These are phyloP conservation scores for Cephalopholis sonnerati DNA, from an alignment of 2,113 vertebrate species.

Conservation along the genomic window DNA sequence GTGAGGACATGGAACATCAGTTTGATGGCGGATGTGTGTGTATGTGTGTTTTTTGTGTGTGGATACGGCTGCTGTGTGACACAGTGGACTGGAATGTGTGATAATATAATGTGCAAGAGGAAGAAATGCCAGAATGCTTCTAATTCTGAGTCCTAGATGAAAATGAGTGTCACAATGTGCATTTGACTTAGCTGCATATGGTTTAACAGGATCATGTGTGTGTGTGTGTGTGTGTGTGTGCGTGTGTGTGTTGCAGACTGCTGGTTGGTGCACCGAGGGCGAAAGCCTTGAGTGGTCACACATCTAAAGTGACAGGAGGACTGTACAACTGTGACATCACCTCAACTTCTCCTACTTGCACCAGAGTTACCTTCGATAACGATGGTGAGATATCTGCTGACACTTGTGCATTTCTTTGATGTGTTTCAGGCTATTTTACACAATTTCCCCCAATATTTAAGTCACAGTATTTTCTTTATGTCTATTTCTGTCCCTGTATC, in stretches of 20 bases:
- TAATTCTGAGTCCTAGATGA: constrained; percentile 17
- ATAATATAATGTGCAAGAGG: constrained; percentile 24
- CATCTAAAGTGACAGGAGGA: constrained; percentile 90
- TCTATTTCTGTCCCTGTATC: not conserved
- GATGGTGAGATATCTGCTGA: constrained; percentile 80
- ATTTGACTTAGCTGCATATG: constrained; percentile 6
- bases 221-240: not conserved
- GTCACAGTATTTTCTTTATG: not conserved
- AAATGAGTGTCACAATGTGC: constrained; percentile 15
- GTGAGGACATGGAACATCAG: constrained; percentile 65
- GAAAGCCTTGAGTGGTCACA: constrained; percentile 84
- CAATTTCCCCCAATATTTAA: not conserved
- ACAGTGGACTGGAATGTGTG: constrained; percentile 56
- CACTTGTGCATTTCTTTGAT: constrained; percentile 35
- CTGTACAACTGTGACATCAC: constrained; percentile 92
- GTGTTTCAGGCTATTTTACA: constrained; percentile 85
- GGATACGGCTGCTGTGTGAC: constrained; percentile 45
- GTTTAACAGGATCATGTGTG: not conserved
- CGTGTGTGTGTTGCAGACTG: constrained; percentile 83
- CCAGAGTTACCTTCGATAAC: constrained; percentile 90
- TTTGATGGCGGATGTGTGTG: constrained; percentile 44
- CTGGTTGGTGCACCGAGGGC: constrained; percentile 94
- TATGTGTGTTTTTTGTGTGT: constrained; percentile 42
- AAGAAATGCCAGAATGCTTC: constrained; percentile 27
- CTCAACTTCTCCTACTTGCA: constrained; percentile 74